Percentiles rank a stretch among this genome's conserved stretches.
phyloP scores from a whole-genome alignment of 2,797 vertebrate genomes.

The Echeneis naucrates region DNA sequence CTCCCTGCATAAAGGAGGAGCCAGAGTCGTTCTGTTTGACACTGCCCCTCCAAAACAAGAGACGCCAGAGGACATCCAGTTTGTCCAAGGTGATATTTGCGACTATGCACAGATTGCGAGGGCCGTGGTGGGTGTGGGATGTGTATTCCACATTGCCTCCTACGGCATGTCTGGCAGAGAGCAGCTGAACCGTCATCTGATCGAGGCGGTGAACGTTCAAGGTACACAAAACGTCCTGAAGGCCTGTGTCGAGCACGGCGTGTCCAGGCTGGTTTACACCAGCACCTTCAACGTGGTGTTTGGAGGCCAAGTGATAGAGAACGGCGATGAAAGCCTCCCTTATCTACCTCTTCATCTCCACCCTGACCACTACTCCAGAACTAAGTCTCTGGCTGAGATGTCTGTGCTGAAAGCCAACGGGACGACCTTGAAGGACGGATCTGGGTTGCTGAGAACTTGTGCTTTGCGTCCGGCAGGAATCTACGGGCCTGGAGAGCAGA shows the following conservation, averaged over 20 bases:
- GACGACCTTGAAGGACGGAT: conserved; percentile 59
- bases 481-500: conserved; percentile 94
- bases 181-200: conserved; percentile 88
- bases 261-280: conserved; percentile 91
- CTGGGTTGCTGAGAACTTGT: conserved; percentile 87
- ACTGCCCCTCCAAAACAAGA: conserved; percentile 76
- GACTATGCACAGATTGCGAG: conserved; percentile 82
- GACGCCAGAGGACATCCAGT: conserved; percentile 85
- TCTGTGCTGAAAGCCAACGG: conserved; percentile 90
- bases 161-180: conserved; percentile 97
- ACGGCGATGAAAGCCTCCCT: conserved; percentile 93
- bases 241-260: conserved; percentile 82
- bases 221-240: conserved; percentile 91
- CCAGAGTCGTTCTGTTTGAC: conserved; percentile 90
- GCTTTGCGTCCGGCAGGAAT: conserved; percentile 94
- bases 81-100: conserved; percentile 88
- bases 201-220: conserved; percentile 90
- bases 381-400: conserved; percentile 94
- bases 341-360: conserved; percentile 94
- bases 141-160: conserved; percentile 94
- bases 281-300: conserved; percentile 97
- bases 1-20: conserved; percentile 84
- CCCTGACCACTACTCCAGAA: conserved; percentile 95
- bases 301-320: conserved; percentile 92
- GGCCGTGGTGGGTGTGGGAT: conserved; percentile 83